Base-by-base conservation (phyloP, 2,113 vertebrate genomes). In the Hypocryptadius cinnamomeus region DNA sequence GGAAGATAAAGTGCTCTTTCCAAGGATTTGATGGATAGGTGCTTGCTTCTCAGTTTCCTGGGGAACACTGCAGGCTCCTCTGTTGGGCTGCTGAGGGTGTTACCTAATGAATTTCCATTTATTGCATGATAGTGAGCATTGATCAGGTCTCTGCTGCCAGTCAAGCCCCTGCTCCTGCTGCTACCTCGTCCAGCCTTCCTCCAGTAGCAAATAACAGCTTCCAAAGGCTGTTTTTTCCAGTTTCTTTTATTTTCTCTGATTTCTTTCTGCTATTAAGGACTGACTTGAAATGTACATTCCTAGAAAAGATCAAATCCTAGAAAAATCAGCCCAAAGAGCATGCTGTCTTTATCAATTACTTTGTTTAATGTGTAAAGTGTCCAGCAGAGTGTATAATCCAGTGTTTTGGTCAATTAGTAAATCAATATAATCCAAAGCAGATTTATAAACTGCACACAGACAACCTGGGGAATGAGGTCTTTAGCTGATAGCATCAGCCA, bases 361-460 rank as follows among this genome's bases (percentile, higher is more conserved):
- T 69, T 66, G 63, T 72, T 92, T 92, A 78, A 86, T 64, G 63
- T 48, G 31, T 50, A 22, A 88, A 79, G 40, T 54, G 86, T 90
- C 95, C 92, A 93, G 84, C 91, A 92, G 96, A 95, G 93, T 88
- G 79, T 94, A 81, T 95, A 96, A 95, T 92, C 95, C 88, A 94
- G 92, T 90, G 84, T 95, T 96, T 96, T 90, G 77, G 76, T 95
- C 85, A 90, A 96, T 96, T 95, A 96, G 82, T 85, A 78, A 94
- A 94, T 94, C 94, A 64, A 89, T 94, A 73, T 93, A 96, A 91
- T 95, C 93, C 90, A 84, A 88, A 91, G 76, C 90, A 95, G 90
- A 88, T 85, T 91, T 93, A 90, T 93, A 93, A 95, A 94, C 91
- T 61, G 60, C 65, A n/a, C 31, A 14, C 28, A 47, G 89, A 14